Evolutionary conservation across 2,888 invertebrate genomes (phyloP), one percentile per base, ranked within the genome.

Genomic region (Drosophila cracens): DNA sequence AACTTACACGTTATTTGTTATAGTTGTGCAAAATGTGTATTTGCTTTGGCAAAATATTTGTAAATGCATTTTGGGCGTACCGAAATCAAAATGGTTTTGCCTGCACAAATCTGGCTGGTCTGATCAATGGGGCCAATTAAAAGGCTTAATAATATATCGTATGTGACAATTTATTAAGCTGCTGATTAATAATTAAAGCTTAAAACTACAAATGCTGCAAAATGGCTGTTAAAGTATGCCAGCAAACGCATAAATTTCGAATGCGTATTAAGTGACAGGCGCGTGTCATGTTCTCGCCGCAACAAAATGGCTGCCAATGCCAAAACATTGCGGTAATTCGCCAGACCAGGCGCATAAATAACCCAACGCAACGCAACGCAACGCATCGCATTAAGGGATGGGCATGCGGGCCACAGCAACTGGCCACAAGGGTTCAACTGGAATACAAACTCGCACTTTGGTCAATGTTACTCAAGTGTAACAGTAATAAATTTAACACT

Each of bases 281-380:
- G 63, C 53, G 74, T 89, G 85, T 84, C 89, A 89, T 68, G 49
- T 66, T 34, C 77, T 73, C 78, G 80, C 84, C 84, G 65, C 89
- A 85, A 87, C 80, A 82, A 85, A 85, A 87, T 87, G 84, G 84
- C 89, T 81, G 76, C 79, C 79, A 76, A 73, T 79, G 79, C 89
- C 89, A 83, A 87, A 85, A 82, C 80, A 87, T 73, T 89, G 84
- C 74, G 84, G 84, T 87, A 75, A 89, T 74, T 72, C 80, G 51
- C 62, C 59, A 52, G 57, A 56, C 73, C 40, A 34, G 65, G 54
- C 62, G 62, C 82, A 82, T 82, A 82, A 86, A 82, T 82, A 83
- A 77, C 69, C 46, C 46, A 46, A 25, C 8, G 46, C 25, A 61
- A 29, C 10, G 43, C 25, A 25, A 25, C 25, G 25, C 21, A 18